A percentile compares a stretch with the other conserved stretches of the same genome.
These are phyloP conservation scores for Achroia grisella DNA, from an alignment of 1,140 invertebrate species.

Conservation along the genomic window DNA sequence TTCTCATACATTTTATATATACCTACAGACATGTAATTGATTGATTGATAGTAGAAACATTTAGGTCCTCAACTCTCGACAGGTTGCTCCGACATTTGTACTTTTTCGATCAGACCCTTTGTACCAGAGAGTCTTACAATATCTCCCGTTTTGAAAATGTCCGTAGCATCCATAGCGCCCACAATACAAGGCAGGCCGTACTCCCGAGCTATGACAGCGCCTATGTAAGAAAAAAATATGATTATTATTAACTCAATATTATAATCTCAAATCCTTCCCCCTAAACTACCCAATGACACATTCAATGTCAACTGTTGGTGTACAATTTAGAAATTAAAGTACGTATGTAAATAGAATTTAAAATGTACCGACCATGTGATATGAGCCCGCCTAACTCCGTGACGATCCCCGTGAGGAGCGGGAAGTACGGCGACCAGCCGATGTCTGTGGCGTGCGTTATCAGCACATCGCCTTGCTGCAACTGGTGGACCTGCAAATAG, in stretches of 20 bases:
- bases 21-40: too few species aligned
- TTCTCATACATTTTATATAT: too few species aligned
- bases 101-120: slow-evolving; percentile 44
- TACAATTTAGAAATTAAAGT: too few species aligned
- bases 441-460: slow-evolving; percentile 88
- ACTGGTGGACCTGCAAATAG: slow-evolving; percentile 50
- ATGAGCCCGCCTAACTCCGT: slow-evolving; percentile 91
- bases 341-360: too few species aligned
- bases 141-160: slow-evolving; percentile 81
- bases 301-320: too few species aligned
- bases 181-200: slow-evolving; percentile 90
- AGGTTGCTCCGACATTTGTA: slow-evolving; percentile 4
- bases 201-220: slow-evolving; percentile 91
- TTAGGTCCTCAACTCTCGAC: too few species aligned
- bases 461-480: slow-evolving; percentile 81
- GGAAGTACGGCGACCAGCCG: slow-evolving; percentile 92
- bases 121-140: slow-evolving; percentile 58
- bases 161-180: slow-evolving; percentile 80
- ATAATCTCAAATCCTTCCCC: too few species aligned
- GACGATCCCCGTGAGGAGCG: slow-evolving; percentile 84
- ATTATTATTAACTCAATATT: too few species aligned
- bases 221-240: slow-evolving; percentile 72
- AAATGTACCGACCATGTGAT: slow-evolving; percentile 80
- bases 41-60: too few species aligned
- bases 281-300: too few species aligned